phyloP scores from a whole-genome alignment of 37 sponge, comb jelly and placozoan genomes.

The Bolinopsis microptera region DNA sequence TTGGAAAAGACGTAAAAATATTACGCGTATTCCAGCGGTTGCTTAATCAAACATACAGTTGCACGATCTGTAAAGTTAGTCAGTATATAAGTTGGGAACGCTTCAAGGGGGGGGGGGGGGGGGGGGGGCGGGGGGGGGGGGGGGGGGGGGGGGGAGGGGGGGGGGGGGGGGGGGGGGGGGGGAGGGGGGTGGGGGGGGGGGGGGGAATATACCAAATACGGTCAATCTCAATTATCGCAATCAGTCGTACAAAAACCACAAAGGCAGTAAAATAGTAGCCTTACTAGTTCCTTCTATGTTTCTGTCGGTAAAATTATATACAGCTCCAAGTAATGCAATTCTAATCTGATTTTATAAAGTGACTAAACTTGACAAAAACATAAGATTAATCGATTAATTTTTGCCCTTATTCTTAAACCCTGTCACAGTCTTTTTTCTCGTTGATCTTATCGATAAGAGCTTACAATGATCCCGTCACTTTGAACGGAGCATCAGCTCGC shows the following conservation, averaged over 20 bases:
- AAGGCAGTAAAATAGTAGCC: neutral
- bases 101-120: no score
- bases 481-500: neutral
- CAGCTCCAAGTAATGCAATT: no score
- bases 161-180: no score
- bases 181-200: no score
- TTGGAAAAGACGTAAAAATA: no score
- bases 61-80: neutral
- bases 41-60: no score
- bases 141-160: no score
- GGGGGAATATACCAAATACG: neutral
- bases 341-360: no score
- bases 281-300: no score
- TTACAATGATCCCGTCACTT: neutral
- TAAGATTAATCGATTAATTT: neutral
- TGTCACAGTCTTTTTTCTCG: neutral
- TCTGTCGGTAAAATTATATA: no score
- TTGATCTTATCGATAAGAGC: neutral
- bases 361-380: no score
- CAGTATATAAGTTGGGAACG: neutral
- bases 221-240: neutral
- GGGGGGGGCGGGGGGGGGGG: no score
- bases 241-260: neutral
- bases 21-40: slow-evolving; percentile 2
- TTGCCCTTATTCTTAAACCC: neutral